Percentiles rank a stretch among this genome's conserved stretches.
Evolutionary conservation across 1,140 invertebrate genomes (phyloP).

Genomic region (Lysiphlebus fabarum): DNA sequence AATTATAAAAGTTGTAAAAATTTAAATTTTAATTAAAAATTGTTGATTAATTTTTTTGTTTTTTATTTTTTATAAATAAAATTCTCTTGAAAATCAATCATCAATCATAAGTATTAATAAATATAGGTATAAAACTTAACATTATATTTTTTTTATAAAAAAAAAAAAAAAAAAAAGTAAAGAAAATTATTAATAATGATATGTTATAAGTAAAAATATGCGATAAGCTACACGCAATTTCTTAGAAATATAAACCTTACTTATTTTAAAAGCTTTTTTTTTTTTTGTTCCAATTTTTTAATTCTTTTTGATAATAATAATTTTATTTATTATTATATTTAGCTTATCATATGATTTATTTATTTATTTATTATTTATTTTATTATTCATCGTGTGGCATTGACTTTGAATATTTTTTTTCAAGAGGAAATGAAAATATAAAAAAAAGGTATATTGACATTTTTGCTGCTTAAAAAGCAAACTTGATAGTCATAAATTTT

Average conservation of each 20-base stretch:
- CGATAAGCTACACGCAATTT: constrained; percentile 9
- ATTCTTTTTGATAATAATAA: background rate
- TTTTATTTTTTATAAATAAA: too few relatives aligned
- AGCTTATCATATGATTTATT: background rate
- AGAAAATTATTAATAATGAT: background rate
- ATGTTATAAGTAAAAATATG: background rate
- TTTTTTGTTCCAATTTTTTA: background rate
- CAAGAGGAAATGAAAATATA: background rate
- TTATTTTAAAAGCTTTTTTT: background rate
- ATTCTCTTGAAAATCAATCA: too few relatives aligned
- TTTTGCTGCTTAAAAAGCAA: background rate
- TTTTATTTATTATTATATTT: constrained; percentile 2
- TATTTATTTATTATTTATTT: background rate
- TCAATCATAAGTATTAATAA: too few relatives aligned
- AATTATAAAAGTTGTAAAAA: too few relatives aligned
- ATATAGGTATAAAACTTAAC: too few relatives aligned
- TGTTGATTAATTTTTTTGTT: too few relatives aligned
- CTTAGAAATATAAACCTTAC: background rate
- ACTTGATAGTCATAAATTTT: constrained; percentile 1
- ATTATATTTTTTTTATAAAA: too few relatives aligned
- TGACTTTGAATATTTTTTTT: constrained; percentile 16
- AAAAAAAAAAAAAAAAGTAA: constrained; percentile 1
- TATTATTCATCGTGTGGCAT: constrained; percentile 2
- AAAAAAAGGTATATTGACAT: background rate
- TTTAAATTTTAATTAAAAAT: too few relatives aligned